A percentile compares a stretch with the other conserved stretches of the same genome.
These are phyloP conservation scores for Odobenus rosmarus DNA, from an alignment of 2,113 vertebrate genomes.

Conservation along the genomic window DNA sequence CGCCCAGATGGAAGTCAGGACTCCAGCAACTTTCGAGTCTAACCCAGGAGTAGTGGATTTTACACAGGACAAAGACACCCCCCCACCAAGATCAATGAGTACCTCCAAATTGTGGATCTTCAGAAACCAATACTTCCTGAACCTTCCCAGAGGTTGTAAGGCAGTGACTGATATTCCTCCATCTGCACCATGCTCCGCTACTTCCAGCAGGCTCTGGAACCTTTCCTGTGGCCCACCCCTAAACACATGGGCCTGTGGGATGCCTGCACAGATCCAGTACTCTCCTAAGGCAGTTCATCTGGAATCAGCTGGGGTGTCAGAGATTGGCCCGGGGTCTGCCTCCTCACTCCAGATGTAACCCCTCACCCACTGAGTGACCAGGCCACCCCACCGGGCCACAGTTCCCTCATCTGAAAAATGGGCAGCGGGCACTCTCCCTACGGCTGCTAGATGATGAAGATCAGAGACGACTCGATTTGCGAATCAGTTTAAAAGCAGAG, in stretches of 20 bases:
- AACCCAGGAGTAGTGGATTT: too few species aligned
- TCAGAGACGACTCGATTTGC: not conserved
- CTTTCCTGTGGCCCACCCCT: not conserved
- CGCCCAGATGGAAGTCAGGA: not conserved
- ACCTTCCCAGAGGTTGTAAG: not conserved
- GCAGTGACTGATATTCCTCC: rapidly evolving
- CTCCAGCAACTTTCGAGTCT: not conserved
- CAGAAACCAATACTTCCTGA: not conserved
- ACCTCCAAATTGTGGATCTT: not conserved
- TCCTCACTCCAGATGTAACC: not conserved
- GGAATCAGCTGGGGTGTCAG: not conserved
- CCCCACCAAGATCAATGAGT: not conserved
- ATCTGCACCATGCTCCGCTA: not conserved
- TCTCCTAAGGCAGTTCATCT: not conserved
- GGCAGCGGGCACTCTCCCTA: not conserved
- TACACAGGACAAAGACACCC: not conserved
- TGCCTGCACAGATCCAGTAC: too few species aligned
- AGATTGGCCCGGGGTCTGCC: too few species aligned
- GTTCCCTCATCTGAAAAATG: not conserved
- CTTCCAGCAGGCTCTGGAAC: not conserved
- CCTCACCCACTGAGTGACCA: not conserved
- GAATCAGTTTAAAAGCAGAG: not conserved
- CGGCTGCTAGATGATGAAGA: not conserved
- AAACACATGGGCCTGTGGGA: not conserved
- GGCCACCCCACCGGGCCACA: not conserved